Conservation (phyloP, 2,113 vertebrate genomes). For the Caranx ignobilis region DNA sequence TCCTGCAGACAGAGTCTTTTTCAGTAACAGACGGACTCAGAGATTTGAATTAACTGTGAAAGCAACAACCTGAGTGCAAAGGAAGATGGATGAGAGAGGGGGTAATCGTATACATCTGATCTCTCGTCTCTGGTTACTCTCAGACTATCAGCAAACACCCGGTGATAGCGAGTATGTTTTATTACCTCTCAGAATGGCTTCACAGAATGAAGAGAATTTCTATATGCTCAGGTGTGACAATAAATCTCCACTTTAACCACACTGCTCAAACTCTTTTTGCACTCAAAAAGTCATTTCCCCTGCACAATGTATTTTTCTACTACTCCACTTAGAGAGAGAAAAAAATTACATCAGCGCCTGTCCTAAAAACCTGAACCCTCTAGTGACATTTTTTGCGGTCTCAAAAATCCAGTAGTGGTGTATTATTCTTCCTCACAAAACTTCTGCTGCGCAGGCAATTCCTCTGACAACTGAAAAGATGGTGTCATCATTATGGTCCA, state of each 20-base stretch:
- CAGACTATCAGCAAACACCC: constrained; percentile 3
- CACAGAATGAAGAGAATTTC: neutral
- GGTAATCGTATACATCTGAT: constrained; percentile 21
- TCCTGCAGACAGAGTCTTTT: constrained; percentile 25
- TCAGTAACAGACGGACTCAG: neutral
- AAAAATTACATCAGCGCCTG: constrained; percentile 12
- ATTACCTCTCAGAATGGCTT: neutral
- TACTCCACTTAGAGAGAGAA: neutral
- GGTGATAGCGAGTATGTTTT: constrained; percentile 8
- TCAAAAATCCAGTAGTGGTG: constrained; percentile 19
- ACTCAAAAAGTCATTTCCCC: constrained; percentile 21
- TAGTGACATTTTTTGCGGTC: constrained; percentile 1
- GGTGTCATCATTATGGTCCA: constrained; percentile 5
- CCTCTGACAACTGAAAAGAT: constrained; percentile 13
- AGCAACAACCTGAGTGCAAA: constrained; percentile 2
- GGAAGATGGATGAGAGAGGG: constrained; percentile 12
- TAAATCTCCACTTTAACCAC: constrained; percentile 24
- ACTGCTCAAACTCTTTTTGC: neutral
- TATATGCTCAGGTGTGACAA: neutral
- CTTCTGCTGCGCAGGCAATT: constrained; percentile 13
- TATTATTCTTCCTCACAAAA: neutral
- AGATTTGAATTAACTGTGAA: constrained; percentile 27
- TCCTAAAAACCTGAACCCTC: constrained; percentile 9
- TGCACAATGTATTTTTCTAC: constrained; percentile 12
- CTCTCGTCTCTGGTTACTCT: constrained; percentile 17